These are phyloP conservation scores for Gymnoscopelus microlampas DNA, from an alignment of 2,797 vertebrate species.

Conservation along the genomic window DNA sequence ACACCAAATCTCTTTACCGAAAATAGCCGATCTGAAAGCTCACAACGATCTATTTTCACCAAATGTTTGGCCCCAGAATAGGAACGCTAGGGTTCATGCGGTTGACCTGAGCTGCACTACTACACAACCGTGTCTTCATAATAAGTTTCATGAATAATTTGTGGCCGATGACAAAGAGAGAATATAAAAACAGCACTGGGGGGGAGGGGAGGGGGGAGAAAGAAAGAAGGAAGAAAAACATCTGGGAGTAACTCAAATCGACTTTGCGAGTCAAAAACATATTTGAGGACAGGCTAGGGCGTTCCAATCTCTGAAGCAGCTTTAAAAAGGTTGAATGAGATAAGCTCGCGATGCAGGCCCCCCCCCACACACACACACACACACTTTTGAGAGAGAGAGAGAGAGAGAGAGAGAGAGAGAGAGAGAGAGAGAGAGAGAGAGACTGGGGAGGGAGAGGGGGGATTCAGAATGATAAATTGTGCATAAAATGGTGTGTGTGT, in stretches of 20 bases:
- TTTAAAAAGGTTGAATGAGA: constrained; percentile 30
- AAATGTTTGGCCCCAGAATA: too few species aligned
- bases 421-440: too few species aligned
- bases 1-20: too few species aligned
- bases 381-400: background rate
- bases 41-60: too few species aligned
- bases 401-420: background rate
- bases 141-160: constrained; percentile 40
- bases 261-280: constrained; percentile 11
- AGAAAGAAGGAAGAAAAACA: constrained; percentile 6
- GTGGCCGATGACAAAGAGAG: constrained; percentile 27
- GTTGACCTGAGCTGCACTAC: constrained; percentile 23
- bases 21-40: too few species aligned
- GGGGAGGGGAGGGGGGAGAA: too few species aligned
- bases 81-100: constrained; percentile 7
- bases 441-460: background rate
- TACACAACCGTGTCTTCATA: constrained; percentile 7
- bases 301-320: constrained; percentile 2
- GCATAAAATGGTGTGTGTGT: constrained; percentile 15
- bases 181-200: constrained; percentile 22
- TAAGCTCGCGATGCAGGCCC: background rate
- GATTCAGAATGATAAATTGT: constrained; percentile 12
- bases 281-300: background rate
- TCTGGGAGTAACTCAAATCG: background rate
- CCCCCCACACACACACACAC: background rate